Evolutionary conservation across 2,113 vertebrate species (phyloP).

Genomic region (Spheniscus mendiculus): DNA sequence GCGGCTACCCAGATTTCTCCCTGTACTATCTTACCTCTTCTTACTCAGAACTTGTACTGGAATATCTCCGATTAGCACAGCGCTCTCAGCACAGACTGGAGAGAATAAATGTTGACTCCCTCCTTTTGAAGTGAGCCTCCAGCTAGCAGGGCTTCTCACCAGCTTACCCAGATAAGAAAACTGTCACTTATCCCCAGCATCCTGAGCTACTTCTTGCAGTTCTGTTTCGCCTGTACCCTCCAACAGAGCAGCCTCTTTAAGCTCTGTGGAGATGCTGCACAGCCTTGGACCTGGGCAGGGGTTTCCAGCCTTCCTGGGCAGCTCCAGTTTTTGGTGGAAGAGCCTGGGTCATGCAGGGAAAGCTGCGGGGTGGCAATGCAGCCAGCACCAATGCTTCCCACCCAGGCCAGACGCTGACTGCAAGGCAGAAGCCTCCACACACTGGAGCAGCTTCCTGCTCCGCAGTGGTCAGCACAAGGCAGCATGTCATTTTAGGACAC

Average conservation of each 20-base stretch:
- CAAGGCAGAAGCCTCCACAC: not conserved
- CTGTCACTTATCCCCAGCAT: not conserved
- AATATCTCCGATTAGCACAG: not conserved
- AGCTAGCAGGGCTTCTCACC: not conserved
- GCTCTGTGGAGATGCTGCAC: not conserved
- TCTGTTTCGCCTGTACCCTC: not conserved
- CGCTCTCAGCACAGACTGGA: not conserved
- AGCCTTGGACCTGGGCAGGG: not conserved
- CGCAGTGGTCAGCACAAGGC: not conserved
- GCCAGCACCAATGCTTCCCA: fast-evolving
- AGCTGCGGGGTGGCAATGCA: not conserved
- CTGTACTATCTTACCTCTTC: not conserved
- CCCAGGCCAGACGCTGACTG: not conserved
- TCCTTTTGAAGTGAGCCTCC: not conserved
- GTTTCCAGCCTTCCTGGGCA: not conserved
- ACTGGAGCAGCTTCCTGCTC: fast-evolving
- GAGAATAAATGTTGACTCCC: not conserved
- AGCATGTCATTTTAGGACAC: not conserved
- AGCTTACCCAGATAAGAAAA: not conserved
- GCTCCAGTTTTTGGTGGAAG: not conserved
- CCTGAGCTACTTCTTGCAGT: not conserved
- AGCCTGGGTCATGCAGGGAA: not conserved
- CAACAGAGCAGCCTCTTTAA: not conserved
- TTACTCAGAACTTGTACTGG: not conserved
- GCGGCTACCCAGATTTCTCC: not conserved